These are phyloP conservation scores for Cyprinodon variegatus DNA, from an alignment of 2,113 vertebrate genomes.

Conservation along the genomic window DNA sequence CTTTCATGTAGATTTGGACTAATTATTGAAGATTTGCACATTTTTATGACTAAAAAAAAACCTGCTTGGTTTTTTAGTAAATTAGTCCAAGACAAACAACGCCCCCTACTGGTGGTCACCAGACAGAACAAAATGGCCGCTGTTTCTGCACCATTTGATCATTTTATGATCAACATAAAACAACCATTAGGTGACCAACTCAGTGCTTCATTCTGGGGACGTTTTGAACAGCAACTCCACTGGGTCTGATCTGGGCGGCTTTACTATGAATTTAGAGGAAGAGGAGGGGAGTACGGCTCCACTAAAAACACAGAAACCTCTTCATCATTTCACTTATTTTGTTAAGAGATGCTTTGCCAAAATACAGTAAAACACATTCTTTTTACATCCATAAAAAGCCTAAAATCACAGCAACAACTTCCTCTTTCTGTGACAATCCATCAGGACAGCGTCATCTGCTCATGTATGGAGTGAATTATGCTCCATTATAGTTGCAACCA, in stretches of 20 bases:
- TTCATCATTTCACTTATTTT: background rate
- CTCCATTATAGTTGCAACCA: too few species aligned
- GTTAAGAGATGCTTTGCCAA: background rate
- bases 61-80: background rate
- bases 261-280: background rate
- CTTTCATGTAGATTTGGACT: background rate
- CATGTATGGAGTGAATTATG: too few species aligned
- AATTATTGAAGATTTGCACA: too few species aligned
- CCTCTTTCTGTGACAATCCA: background rate
- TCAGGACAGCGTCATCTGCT: too few species aligned
- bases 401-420: background rate
- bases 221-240: too few species aligned
- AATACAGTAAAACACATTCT: background rate
- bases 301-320: background rate
- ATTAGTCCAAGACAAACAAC: too few species aligned
- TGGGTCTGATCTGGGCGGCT: background rate
- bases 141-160: background rate
- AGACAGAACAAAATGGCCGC: background rate
- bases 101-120: background rate
- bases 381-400: background rate
- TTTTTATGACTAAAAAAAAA: background rate
- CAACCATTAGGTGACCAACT: background rate
- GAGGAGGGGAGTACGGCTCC: background rate
- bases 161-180: background rate
- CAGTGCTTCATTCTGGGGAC: background rate